Conservation (phyloP, 1,140 invertebrate genomes). For the Chelonus insularis region DNA sequence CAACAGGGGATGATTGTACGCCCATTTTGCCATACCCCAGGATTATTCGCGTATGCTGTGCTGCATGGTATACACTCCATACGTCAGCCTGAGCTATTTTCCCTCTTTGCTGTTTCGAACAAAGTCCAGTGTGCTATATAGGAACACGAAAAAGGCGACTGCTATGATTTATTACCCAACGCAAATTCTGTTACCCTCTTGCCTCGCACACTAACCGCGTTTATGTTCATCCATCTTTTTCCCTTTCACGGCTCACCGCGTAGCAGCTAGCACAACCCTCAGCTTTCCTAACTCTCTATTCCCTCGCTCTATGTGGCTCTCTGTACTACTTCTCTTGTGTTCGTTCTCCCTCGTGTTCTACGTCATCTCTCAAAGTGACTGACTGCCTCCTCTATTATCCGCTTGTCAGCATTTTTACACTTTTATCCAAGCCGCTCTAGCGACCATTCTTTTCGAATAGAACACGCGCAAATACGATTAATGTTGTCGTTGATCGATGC, state of each 20-base stretch:
- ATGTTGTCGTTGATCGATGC: conserved; percentile 33
- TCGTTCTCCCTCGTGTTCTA: conserved; percentile 47
- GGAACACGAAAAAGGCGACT: conserved; percentile 39
- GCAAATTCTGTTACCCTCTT: conserved; percentile 59
- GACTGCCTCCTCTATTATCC: conserved; percentile 62
- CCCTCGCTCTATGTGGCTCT: conserved; percentile 9
- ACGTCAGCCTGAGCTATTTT: background rate
- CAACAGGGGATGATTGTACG: conserved; percentile 10
- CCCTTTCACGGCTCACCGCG: conserved; percentile 57
- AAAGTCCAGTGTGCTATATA: conserved; percentile 27
- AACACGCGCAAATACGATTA: conserved; percentile 29
- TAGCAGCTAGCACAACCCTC: conserved; percentile 14
- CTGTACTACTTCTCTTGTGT: conserved; percentile 15
- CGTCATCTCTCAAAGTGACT: conserved; percentile 61
- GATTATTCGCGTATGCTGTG: background rate
- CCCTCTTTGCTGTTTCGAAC: background rate
- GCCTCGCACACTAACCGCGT: conserved; percentile 53
- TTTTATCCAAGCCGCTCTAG: conserved; percentile 49
- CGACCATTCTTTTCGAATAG: conserved; percentile 9
- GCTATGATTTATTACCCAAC: conserved; percentile 59
- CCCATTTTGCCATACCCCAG: background rate
- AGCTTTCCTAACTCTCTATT: background rate
- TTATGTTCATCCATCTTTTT: conserved; percentile 61
- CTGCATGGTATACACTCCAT: background rate
- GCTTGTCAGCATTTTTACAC: conserved; percentile 62